Evolutionary conservation across 1,140 invertebrate genomes (phyloP).

Genomic region (Oncopodura yosiiana): DNA sequence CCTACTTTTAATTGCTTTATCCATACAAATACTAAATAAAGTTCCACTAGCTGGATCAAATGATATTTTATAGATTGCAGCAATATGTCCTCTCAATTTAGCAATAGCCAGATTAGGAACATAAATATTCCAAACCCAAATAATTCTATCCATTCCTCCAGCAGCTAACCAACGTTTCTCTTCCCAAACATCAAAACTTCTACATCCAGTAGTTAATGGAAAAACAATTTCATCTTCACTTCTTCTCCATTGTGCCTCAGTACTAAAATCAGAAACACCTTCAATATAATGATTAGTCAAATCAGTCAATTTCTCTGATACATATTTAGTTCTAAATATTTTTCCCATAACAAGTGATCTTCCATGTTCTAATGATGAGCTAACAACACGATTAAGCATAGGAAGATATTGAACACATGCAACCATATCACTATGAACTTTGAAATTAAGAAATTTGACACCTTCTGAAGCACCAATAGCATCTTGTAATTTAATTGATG

Average conservation of each 20-base stretch:
- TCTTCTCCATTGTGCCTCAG: neutral
- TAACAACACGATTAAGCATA: slow-evolving; percentile 9
- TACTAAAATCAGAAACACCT: slow-evolving; percentile 1
- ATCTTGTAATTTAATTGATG: slow-evolving; percentile 11
- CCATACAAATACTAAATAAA: slow-evolving; percentile 16
- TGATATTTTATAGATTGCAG: slow-evolving; percentile 7
- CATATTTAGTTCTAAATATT: neutral
- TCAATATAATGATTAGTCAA: slow-evolving; percentile 1
- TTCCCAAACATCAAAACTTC: slow-evolving; percentile 20
- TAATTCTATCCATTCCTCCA: slow-evolving; percentile 9
- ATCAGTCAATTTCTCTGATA: slow-evolving; percentile 10
- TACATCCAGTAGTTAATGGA: slow-evolving; percentile 8
- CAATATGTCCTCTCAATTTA: slow-evolving; percentile 18
- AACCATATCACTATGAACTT: slow-evolving; percentile 23
- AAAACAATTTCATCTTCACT: slow-evolving; percentile 4
- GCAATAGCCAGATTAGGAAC: slow-evolving; percentile 11
- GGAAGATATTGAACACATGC: slow-evolving; percentile 3
- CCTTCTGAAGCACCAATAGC: slow-evolving; percentile 1
- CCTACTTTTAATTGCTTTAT: slow-evolving; percentile 17
- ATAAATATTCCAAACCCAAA: slow-evolving; percentile 19
- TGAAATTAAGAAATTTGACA: slow-evolving; percentile 14
- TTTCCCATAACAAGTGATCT: slow-evolving; percentile 6
- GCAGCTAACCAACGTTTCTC: slow-evolving; percentile 13
- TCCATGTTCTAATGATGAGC: slow-evolving; percentile 1
- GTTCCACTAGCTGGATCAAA: slow-evolving; percentile 18